A percentile compares a stretch with the other conserved stretches of the same genome.
These are phyloP conservation scores for Hydropsyche tenuis DNA, from an alignment of 1,140 invertebrate species.

Conservation along the genomic window DNA sequence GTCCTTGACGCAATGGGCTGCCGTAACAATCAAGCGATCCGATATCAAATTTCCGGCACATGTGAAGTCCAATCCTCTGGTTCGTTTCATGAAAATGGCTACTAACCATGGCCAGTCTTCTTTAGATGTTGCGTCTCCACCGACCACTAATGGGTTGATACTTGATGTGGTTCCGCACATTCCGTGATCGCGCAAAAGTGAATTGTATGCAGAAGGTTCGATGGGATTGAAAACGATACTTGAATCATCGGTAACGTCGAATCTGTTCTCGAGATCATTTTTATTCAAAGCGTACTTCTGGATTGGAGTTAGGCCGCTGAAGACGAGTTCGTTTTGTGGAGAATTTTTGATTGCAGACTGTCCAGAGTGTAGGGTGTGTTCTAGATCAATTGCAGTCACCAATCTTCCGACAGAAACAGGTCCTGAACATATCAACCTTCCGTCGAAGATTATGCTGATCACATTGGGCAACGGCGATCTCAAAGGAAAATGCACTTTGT, in stretches of 20 bases:
- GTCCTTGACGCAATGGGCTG: constrained; percentile 50
- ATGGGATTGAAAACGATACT: constrained; percentile 7
- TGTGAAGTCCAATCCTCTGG: constrained; percentile 57
- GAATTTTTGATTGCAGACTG: constrained; percentile 40
- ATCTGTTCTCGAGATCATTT: not conserved
- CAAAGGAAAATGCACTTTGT: constrained; percentile 56
- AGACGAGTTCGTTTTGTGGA: constrained; percentile 19
- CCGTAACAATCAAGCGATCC: constrained; percentile 52
- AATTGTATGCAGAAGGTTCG: not conserved
- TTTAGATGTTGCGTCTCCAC: constrained; percentile 52
- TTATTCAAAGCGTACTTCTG: too few relatives aligned
- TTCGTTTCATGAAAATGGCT: constrained; percentile 57
- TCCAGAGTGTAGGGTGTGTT: constrained; percentile 54
- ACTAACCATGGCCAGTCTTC: constrained; percentile 65
- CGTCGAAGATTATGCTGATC: constrained; percentile 53
- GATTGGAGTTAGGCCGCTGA: not conserved
- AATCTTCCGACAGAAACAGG: constrained; percentile 45
- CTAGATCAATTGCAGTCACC: constrained; percentile 54
- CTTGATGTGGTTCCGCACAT: constrained; percentile 52
- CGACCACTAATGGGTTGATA: constrained; percentile 53
- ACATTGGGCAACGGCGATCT: constrained; percentile 53
- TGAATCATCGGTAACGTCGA: not conserved
- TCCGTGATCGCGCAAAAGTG: not conserved
- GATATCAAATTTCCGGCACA: constrained; percentile 54
- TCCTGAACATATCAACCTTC: constrained; percentile 52